Base-by-base conservation (phyloP, 2,888 invertebrate species). In the Drosophila borealis region DNA sequence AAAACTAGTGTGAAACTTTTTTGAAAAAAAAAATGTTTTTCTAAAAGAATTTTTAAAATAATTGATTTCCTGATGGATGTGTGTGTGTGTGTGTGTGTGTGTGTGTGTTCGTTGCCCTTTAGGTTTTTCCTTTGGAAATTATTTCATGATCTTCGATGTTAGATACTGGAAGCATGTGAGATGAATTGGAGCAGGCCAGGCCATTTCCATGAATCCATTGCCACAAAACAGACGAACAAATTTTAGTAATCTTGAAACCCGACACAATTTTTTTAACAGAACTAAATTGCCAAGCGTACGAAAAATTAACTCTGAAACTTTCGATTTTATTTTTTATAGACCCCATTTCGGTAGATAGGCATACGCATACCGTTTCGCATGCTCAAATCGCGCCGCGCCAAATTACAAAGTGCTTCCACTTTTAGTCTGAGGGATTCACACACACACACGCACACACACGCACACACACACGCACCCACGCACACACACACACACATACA, bases 241-340 rank as follows among this genome's bases (percentile, higher is more conserved):
- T 75, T 75, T 72, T 50, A 76, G 73, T 73, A 61, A 29, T 55
- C 46, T 19, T 50, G 42, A 50, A 49, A 49, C 21, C 11, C 11
- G 6, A 33, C 36, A 76, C 55, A 50, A 55, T 54, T 33, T 51
- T 71, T 61, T 61, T 46, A 69, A 57, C 48, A 63, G 44, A 51
- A 63, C 74, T 51, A 74, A 78, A 77, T 74, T 77, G 57, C 36
- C 60, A 61, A 78, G 48, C 66, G 76, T 75, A 65, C 77, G 56
- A 69, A 77, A 75, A 75, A 73, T 75, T 77, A 44, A 53, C 41
- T 17, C 39, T 50, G n/a, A 72, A 59, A 44, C 41, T 73, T 75
- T 69, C 25, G 64, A 62, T 77, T 72, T 45, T 51, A 19, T 4
- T 45, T 72, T 68, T 68, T 37, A 46, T 42, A 66, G 51, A 62